These are phyloP conservation scores for Illadopsis cleaveri DNA, from an alignment of 2,113 vertebrate species.

Conservation along the genomic window DNA sequence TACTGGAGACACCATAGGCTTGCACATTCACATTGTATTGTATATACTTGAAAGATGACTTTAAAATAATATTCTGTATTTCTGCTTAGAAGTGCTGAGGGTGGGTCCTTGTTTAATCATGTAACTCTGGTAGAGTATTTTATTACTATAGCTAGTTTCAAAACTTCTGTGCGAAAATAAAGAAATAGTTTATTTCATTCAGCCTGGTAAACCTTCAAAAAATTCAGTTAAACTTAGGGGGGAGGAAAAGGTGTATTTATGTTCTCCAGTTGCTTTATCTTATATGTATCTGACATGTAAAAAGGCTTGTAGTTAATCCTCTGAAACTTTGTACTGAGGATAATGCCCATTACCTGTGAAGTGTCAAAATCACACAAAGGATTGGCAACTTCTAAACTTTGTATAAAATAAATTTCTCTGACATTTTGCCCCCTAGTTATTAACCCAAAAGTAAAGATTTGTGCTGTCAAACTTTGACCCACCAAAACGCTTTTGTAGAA, in stretches of 20 bases:
- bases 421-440: not conserved
- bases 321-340: not conserved
- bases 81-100: not conserved
- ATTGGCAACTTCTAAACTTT: not conserved
- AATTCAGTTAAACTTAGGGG: not conserved
- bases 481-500: not conserved
- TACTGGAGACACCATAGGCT: not conserved
- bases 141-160: not conserved
- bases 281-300: not conserved
- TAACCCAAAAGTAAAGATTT: not conserved
- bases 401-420: not conserved
- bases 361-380: not conserved
- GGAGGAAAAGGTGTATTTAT: accelerated
- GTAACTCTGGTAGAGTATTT: not conserved
- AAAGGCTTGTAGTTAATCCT: not conserved
- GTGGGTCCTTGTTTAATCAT: not conserved
- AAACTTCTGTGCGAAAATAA: not conserved
- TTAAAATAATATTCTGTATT: not conserved
- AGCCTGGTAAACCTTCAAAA: not conserved
- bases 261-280: not conserved
- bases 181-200: not conserved
- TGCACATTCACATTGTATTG: not conserved
- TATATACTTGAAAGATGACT: not conserved
- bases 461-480: not conserved
- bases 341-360: not conserved